Evolutionary conservation across 2,888 invertebrate species (phyloP).

Genomic region (Camponotus fellah): DNA sequence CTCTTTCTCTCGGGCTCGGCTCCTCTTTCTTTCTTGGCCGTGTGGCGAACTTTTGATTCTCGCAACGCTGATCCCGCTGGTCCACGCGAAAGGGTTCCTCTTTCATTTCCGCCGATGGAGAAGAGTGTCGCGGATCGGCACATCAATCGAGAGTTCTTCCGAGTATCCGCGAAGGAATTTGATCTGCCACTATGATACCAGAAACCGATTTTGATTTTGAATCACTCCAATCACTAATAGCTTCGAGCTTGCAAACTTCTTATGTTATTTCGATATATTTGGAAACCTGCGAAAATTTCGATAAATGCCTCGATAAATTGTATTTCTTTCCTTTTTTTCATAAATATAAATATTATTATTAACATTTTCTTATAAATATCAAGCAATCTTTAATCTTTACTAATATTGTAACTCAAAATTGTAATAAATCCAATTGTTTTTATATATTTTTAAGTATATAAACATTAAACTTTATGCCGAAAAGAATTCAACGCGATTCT

Average conservation of each 20-base stretch:
- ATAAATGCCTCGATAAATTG: not conserved
- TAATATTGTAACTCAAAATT: not conserved
- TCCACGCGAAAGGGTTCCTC: slow-evolving; percentile 48
- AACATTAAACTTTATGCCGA: not conserved
- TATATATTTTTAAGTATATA: not conserved
- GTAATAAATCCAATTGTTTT: not conserved
- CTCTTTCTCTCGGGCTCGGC: slow-evolving; percentile 29
- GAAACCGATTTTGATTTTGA: not conserved
- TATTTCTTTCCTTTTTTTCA: not conserved
- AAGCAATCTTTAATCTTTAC: not conserved
- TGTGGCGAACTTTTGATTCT: slow-evolving; percentile 55
- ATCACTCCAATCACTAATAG: not conserved
- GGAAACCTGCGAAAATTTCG: not conserved
- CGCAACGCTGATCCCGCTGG: slow-evolving; percentile 54
- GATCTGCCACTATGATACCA: not conserved
- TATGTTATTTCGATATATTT: not conserved
- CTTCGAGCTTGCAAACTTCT: not conserved
- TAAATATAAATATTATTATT: not conserved
- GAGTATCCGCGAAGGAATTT: not conserved
- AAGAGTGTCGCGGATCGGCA: slow-evolving; percentile 15
- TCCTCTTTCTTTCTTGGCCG: slow-evolving; percentile 56
- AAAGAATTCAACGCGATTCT: not conserved
- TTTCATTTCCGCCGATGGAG: slow-evolving; percentile 18
- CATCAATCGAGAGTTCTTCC: not conserved
- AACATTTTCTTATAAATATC: not conserved